Base-by-base conservation (phyloP, 2,113 vertebrate genomes). In the Numida meleagris region DNA sequence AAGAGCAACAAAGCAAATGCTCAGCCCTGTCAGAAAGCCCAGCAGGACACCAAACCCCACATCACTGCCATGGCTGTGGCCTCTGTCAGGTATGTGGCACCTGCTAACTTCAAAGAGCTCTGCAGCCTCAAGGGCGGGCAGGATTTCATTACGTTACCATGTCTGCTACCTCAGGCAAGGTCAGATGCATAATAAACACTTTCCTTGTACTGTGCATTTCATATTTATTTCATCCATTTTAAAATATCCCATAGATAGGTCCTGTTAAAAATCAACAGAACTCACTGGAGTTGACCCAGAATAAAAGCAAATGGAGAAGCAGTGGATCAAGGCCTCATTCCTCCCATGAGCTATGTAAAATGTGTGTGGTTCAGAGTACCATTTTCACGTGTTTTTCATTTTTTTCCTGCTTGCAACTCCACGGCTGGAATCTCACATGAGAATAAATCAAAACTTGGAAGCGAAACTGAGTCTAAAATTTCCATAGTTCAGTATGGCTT, bases 31-130 rank as follows among this genome's bases (percentile, higher is more conserved):
- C 40, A 74, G 67, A 71, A 91, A 66, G 50, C 13, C 4, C 3
- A 15, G 16, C 45, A 85, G 7, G 12, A 11, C 27, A 80, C 70
- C 48, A 70, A 91, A 73, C 38, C 13, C 43, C 7, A 55, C 25
- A 33, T 40, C 58, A 14, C 10, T 73, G 33, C n/a, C 72, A 51
- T 50, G 33, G 42, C 81, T 78, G 89, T 94, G 65, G 89, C 82
- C 65, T 75, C 46, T 13, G 42, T 72, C 82, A 91, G 65, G 51
- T 88, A 90, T 50, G 72, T 33, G 48, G 29, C 65, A 81, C 42
- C 19, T 89, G 77, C 63, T 74, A 88, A 86, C 23, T 95, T 93
- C 85, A 93, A 92, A 89, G 75, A 40, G 36, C 46, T 82, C 59
- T 66, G 75, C 0, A 92, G 20, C 40, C 63, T 25, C 53, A 66